Percentiles rank a stretch among this genome's conserved stretches.
phyloP scores from a whole-genome alignment of 1,140 invertebrate species.

The Holcopasites calliopsidis region DNA sequence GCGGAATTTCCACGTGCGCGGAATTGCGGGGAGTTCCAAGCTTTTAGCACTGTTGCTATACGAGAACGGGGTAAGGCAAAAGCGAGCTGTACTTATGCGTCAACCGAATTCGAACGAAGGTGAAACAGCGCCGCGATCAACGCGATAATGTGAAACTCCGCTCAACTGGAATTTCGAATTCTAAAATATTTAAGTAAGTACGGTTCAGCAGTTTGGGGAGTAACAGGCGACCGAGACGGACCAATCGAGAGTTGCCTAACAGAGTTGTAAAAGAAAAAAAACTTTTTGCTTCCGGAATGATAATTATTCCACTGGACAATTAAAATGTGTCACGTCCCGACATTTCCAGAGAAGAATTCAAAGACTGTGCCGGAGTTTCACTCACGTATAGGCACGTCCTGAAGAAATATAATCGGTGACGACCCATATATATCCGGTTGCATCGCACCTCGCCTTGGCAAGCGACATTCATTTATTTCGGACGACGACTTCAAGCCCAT shows the following conservation, averaged over 20 bases:
- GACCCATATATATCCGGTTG: conserved; percentile 39
- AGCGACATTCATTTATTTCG: conserved; percentile 61
- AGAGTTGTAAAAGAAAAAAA: too few species aligned
- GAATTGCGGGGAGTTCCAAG: not conserved
- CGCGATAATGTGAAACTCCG: too few species aligned
- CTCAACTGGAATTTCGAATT: not conserved
- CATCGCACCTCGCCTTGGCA: conserved; percentile 41
- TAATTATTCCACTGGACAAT: not conserved
- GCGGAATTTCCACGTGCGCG: not conserved
- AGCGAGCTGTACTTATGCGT: not conserved
- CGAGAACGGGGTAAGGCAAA: too few species aligned
- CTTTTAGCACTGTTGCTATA: not conserved
- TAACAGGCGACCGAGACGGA: not conserved
- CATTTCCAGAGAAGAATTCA: not conserved
- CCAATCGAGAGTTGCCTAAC: not conserved
- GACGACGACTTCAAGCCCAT: conserved; percentile 59
- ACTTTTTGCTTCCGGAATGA: too few species aligned
- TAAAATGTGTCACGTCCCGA: not conserved
- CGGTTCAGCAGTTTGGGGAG: not conserved
- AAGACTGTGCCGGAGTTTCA: not conserved
- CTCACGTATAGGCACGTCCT: not conserved
- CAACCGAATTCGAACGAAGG: not conserved
- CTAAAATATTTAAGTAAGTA: not conserved
- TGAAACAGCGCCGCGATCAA: not conserved
- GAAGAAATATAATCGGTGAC: conserved; percentile 48